phyloP scores from a whole-genome alignment of 2,888 invertebrate genomes.

The Oithona nana region DNA sequence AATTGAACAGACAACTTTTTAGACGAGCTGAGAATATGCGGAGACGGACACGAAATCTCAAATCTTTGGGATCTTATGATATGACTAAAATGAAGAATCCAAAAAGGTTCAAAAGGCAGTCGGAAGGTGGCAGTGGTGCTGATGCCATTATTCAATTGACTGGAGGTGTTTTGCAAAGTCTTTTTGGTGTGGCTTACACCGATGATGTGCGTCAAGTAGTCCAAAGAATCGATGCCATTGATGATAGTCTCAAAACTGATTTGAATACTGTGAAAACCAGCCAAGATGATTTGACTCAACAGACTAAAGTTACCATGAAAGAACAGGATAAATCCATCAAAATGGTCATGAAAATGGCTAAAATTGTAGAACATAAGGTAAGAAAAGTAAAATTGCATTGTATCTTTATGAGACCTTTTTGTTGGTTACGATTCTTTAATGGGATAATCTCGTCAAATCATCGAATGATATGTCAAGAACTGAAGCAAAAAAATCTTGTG shows the following conservation, averaged over 20 bases:
- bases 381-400: too few species aligned
- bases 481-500: too few species aligned
- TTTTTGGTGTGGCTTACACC: constrained; percentile 16
- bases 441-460: too few species aligned
- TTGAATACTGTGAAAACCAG: not conserved
- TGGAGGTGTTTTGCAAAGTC: constrained; percentile 11
- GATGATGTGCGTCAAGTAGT: constrained; percentile 9
- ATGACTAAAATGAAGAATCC: not conserved
- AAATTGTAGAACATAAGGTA: constrained; percentile 1
- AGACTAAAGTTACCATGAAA: not conserved
- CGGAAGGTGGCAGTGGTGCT: not conserved
- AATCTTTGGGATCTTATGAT: not conserved
- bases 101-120: not conserved
- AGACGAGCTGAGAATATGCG: not conserved
- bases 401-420: too few species aligned
- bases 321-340: not conserved
- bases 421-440: too few species aligned
- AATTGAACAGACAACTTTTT: not conserved
- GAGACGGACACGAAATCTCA: not conserved
- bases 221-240: not conserved
- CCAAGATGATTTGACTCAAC: not conserved
- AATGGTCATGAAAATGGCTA: constrained; percentile 4
- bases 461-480: too few species aligned
- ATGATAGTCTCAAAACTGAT: not conserved
- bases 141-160: not conserved